These are phyloP conservation scores for Hephaestus fuliginosus DNA, from an alignment of 2,797 vertebrate species.

Conservation along the genomic window DNA sequence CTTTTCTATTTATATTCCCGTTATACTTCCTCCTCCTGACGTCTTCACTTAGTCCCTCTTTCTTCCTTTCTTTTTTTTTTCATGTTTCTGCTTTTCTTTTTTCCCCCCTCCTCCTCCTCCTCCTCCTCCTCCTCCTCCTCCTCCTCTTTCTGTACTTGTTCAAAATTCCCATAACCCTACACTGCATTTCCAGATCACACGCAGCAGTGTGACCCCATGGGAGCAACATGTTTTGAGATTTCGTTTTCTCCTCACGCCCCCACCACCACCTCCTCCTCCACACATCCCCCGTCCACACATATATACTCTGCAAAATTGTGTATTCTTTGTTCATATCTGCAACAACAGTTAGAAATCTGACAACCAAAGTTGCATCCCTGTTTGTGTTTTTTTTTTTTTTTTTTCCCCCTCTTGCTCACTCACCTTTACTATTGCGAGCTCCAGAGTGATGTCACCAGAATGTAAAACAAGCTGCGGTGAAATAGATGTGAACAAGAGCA, in stretches of 20 bases:
- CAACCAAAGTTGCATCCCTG: slow-evolving; percentile 24
- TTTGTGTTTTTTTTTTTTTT: neutral
- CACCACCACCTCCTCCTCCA: slow-evolving; percentile 29
- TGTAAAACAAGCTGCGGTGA: slow-evolving; percentile 24
- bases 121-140: slow-evolving; percentile 24
- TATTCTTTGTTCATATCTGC: slow-evolving; percentile 54
- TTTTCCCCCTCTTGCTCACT: slow-evolving; percentile 2
- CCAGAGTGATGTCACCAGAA: slow-evolving; percentile 32
- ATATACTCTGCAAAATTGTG: slow-evolving; percentile 20
- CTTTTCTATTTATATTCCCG: slow-evolving; percentile 84
- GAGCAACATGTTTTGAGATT: slow-evolving; percentile 74
- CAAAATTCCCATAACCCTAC: slow-evolving; percentile 79
- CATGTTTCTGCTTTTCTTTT: slow-evolving; percentile 24
- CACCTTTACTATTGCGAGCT: slow-evolving; percentile 25
- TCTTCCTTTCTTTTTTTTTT: slow-evolving; percentile 43
- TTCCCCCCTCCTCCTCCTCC: no score
- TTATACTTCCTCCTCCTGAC: slow-evolving; percentile 74
- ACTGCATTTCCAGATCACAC: slow-evolving; percentile 76
- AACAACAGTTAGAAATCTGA: slow-evolving; percentile 39
- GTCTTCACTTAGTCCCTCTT: slow-evolving; percentile 71
- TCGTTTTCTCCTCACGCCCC: slow-evolving; percentile 38
- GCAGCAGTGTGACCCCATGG: slow-evolving; percentile 61
- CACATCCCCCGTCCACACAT: slow-evolving; percentile 33
- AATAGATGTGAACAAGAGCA: slow-evolving; percentile 30
- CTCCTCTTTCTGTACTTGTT: slow-evolving; percentile 55